Conservation (phyloP, 2,888 invertebrate species). For the Antheraea assamensis region DNA sequence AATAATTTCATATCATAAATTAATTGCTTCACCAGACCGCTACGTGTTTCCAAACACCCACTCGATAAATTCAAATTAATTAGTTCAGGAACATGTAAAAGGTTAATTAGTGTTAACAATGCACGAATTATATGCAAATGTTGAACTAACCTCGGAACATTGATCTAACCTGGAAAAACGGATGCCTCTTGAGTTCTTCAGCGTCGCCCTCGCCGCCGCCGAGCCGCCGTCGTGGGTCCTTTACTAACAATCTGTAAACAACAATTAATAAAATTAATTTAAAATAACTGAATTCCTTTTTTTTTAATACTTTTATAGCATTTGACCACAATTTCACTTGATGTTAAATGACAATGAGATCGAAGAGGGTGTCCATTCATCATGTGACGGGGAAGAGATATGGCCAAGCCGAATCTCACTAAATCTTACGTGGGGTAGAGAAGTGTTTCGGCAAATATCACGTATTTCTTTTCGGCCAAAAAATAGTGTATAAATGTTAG, state of each 20-base stretch:
- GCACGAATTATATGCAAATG: neutral
- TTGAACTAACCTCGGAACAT: slow-evolving; percentile 35
- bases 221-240: slow-evolving; percentile 93
- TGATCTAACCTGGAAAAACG: slow-evolving; percentile 89
- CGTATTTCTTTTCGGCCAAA: no score
- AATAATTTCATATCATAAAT: neutral
- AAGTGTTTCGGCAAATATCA: no score
- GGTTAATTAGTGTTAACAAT: neutral
- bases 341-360: no score
- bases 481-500: no score
- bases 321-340: no score
- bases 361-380: no score
- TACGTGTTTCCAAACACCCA: no score
- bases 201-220: slow-evolving; percentile 94
- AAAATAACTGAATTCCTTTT: neutral
- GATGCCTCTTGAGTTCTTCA: slow-evolving; percentile 93
- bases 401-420: no score
- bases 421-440: no score
- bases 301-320: no score
- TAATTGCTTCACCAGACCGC: neutral
- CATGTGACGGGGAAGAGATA: no score
- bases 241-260: slow-evolving; percentile 87
- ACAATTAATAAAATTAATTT: neutral
- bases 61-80: neutral
- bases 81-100: neutral